phyloP scores from a whole-genome alignment of 2,113 vertebrate genomes.

The Caracal caracal region DNA sequence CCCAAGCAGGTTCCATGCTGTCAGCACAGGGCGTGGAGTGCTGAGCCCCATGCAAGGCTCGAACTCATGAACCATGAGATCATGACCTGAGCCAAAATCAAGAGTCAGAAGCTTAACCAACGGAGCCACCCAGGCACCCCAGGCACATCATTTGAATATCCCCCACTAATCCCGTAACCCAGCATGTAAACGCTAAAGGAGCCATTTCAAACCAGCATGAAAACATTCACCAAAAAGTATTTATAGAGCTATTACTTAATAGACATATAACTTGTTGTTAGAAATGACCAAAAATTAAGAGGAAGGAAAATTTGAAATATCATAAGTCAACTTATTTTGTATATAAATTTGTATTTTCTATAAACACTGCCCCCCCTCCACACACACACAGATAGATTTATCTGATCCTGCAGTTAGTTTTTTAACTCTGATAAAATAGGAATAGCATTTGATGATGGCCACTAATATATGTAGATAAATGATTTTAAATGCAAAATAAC shows the following conservation, averaged over 20 bases:
- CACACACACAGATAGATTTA: background rate
- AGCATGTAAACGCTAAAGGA: background rate
- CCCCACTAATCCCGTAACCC: background rate
- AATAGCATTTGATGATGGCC: background rate
- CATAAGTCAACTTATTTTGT: background rate
- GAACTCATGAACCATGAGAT: too few species aligned
- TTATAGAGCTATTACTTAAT: background rate
- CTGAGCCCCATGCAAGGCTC: too few species aligned
- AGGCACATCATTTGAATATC: background rate
- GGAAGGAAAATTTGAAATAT: background rate
- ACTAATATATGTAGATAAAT: background rate
- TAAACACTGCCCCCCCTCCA: background rate
- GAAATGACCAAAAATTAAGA: background rate
- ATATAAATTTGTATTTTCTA: constrained; percentile 9
- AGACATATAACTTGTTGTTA: background rate
- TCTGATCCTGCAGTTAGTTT: background rate
- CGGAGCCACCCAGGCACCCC: too few species aligned
- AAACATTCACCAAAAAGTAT: background rate
- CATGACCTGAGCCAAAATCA: too few species aligned
- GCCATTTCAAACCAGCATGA: background rate
- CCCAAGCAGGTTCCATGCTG: too few species aligned
- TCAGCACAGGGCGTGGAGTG: too few species aligned
- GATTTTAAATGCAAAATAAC: background rate
- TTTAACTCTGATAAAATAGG: background rate
- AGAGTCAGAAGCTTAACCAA: too few species aligned